Evolutionary conservation across 2,113 vertebrate species (phyloP).

Genomic region (Oxyruncus cristatus): DNA sequence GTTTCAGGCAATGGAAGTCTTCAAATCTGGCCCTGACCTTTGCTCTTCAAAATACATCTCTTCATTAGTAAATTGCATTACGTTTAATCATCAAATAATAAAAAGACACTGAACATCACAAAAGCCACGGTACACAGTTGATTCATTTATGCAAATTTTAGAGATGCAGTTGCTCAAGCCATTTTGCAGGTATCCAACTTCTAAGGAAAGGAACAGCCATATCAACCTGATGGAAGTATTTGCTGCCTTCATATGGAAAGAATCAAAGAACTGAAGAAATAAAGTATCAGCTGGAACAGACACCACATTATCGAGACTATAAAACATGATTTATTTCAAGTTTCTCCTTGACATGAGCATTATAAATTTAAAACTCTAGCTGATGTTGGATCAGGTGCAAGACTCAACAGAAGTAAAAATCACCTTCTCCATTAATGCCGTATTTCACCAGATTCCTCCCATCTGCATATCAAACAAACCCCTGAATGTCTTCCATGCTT

Average conservation of each 20-base stretch:
- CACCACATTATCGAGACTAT: constrained; percentile 58
- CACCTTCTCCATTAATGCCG: background rate
- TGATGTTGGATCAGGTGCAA: constrained; percentile 51
- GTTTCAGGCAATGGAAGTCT: constrained; percentile 49
- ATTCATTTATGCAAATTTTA: constrained; percentile 67
- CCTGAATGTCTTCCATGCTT: background rate
- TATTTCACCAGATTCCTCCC: background rate
- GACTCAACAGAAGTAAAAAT: constrained; percentile 41
- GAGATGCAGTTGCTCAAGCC: constrained; percentile 2
- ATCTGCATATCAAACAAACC: background rate
- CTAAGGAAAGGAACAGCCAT: constrained; percentile 2
- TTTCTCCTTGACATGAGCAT: constrained; percentile 63
- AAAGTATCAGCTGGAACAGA: constrained; percentile 61
- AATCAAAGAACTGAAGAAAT: constrained; percentile 67
- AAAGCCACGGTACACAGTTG: constrained; percentile 38
- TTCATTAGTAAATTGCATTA: constrained; percentile 68
- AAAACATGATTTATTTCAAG: constrained; percentile 70
- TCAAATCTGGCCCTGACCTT: constrained; percentile 50
- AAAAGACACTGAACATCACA: constrained; percentile 57
- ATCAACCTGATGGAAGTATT: constrained; percentile 50
- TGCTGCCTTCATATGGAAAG: constrained; percentile 73
- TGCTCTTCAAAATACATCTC: constrained; percentile 57
- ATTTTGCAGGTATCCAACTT: constrained; percentile 43
- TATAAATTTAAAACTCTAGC: constrained; percentile 59
- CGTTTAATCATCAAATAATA: constrained; percentile 67